Percentiles rank a stretch among this genome's conserved stretches.
These are phyloP conservation scores for Bolborhynchus lineola DNA, from an alignment of 2,113 vertebrate genomes.

Conservation along the genomic window DNA sequence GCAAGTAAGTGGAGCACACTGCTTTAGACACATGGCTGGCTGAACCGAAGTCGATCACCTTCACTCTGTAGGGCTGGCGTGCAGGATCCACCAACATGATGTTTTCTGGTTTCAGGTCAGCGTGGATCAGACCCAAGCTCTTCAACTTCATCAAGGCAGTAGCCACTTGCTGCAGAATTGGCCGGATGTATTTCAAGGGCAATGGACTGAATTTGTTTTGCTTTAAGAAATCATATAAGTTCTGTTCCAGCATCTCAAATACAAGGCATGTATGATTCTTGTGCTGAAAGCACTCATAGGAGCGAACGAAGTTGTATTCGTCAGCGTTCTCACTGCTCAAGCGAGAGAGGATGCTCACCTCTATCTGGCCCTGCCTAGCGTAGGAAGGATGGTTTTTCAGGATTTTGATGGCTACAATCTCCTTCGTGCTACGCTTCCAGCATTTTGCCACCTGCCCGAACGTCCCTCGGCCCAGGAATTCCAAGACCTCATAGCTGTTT, in stretches of 20 bases:
- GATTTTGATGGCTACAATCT: slow-evolving; percentile 98
- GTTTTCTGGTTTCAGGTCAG: slow-evolving; percentile 96
- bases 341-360: slow-evolving; percentile 96
- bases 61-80: slow-evolving; percentile 94
- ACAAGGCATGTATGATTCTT: slow-evolving; percentile 99
- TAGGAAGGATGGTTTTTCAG: slow-evolving; percentile 98
- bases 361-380: slow-evolving; percentile 95
- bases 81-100: slow-evolving; percentile 97
- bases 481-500: slow-evolving; percentile 96
- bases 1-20: slow-evolving; percentile 95
- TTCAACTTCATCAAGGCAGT: slow-evolving; percentile 97
- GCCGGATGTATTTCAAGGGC: slow-evolving; percentile 94
- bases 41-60: slow-evolving; percentile 97
- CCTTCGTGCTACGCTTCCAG: slow-evolving; percentile 97
- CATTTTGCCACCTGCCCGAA: slow-evolving; percentile 98
- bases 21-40: slow-evolving; percentile 97
- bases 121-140: slow-evolving; percentile 94
- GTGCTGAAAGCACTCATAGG: slow-evolving; percentile 98
- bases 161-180: slow-evolving; percentile 95
- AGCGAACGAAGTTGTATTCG: slow-evolving; percentile 97
- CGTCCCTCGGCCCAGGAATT: slow-evolving; percentile 95
- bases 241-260: slow-evolving; percentile 99
- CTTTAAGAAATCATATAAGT: slow-evolving; percentile 97
- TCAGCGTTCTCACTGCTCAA: slow-evolving; percentile 96
- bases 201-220: slow-evolving; percentile 98